Evolutionary conservation across 1,140 invertebrate genomes (phyloP).

Genomic region (Bombus fervidus): DNA sequence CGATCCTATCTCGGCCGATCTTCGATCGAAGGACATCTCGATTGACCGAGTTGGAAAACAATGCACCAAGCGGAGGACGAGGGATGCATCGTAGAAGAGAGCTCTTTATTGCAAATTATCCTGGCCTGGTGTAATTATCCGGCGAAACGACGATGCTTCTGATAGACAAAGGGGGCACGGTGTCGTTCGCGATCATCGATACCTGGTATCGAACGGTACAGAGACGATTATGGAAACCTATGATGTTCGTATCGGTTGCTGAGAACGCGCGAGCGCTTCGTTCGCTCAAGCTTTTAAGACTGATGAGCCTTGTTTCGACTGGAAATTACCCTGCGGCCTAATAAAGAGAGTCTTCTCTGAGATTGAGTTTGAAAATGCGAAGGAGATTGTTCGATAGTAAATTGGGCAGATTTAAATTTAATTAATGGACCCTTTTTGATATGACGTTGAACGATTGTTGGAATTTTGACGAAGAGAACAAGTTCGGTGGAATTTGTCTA

Average conservation of each 20-base stretch:
- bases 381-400: background rate
- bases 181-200: constrained; percentile 36
- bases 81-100: constrained; percentile 36
- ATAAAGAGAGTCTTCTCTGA: background rate
- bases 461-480: too few species aligned
- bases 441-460: background rate
- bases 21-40: constrained; percentile 74
- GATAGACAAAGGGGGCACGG: constrained; percentile 48
- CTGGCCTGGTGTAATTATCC: constrained; percentile 65
- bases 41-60: constrained; percentile 75
- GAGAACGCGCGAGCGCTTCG: constrained; percentile 7
- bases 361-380: background rate
- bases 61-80: constrained; percentile 48
- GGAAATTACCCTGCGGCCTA: background rate
- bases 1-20: constrained; percentile 69
- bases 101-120: constrained; percentile 64
- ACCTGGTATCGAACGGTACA: constrained; percentile 34
- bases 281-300: constrained; percentile 18
- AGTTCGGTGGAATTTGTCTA: background rate
- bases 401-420: background rate
- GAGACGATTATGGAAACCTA: constrained; percentile 36
- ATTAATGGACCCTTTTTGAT: background rate
- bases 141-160: constrained; percentile 67
- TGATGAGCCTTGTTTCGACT: constrained; percentile 10
- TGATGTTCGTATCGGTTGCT: background rate